Evolutionary conservation across 2,888 invertebrate species (phyloP), one percentile per base, ranked within the genome.

Genomic region (Sisyra nigra): DNA sequence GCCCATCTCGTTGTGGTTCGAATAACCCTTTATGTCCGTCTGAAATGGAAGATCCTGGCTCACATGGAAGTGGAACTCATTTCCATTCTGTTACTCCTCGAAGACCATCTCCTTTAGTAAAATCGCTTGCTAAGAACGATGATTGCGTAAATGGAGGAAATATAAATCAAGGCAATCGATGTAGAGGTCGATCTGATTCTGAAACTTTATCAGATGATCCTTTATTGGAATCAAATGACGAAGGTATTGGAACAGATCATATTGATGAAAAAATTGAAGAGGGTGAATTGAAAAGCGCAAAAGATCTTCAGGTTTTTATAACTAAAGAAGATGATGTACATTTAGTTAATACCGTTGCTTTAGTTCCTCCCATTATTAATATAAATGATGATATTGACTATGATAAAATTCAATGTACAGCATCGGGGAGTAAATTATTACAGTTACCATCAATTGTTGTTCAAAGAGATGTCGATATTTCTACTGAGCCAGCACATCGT

Each of bases 1-100:
- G 83, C 1, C 81, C 84, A 3, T 84, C 84, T 1, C 66, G 85
- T 47, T 85, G 85, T 56, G 82, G 83, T 5, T 85, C 84, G 0
- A 83, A 78, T 54, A 85, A 84, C 58, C 84, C 84, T 1, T 58
- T 85, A 3, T 83, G 80, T 56, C 76, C 80, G 2, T 75, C 76
- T 9, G 80, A 82, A 63, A 76, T 76, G 70, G 81, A 82, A 53
- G 81, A 81, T 52, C 76, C 75, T 2, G 76, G 77, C 2, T 71
- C 74, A 37, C 71, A 72, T 37, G 75, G 72, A 17, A 48, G 53
- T 11, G 51, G 52, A n/a, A 52, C 56, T 11, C 57, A 58, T 48
- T 67, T 62, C 2, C 51, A 17, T 45, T 52, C 41, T 35, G 54
- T 46, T 15, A 50, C 52, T 41, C 51, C 49, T 11, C 53, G 71